Conservation (phyloP, 2,113 vertebrate species). For the Gallinago undulata region DNA sequence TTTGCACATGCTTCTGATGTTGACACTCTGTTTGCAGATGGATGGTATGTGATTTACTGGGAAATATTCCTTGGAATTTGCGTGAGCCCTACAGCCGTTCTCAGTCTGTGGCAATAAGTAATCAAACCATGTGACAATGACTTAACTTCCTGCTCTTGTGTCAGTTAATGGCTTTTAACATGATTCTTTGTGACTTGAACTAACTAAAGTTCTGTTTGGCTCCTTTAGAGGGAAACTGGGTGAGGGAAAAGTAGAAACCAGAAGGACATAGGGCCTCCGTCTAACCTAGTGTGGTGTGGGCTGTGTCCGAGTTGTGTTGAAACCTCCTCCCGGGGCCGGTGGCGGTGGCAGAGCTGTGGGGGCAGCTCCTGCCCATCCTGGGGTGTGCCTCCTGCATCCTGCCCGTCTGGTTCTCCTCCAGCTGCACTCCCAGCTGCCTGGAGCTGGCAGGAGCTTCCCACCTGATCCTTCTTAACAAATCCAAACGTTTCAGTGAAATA, state of each 20-base stretch:
- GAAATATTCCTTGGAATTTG: constrained; percentile 14
- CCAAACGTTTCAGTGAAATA: not conserved
- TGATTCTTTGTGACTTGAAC: constrained; percentile 14
- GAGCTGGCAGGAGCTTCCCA: not conserved
- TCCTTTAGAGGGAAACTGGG: not conserved
- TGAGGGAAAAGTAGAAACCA: constrained; percentile 25
- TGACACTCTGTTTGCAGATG: not conserved
- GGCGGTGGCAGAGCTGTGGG: not conserved
- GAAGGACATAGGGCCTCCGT: not conserved
- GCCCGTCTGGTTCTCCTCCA: not conserved
- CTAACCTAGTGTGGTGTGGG: not conserved
- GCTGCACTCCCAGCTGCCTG: not conserved
- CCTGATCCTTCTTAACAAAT: not conserved
- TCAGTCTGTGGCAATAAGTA: not conserved
- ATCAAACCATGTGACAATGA: not conserved
- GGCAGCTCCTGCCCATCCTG: not conserved
- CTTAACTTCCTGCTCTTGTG: constrained; percentile 32
- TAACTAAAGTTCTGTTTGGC: constrained; percentile 11
- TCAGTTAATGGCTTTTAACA: constrained; percentile 9
- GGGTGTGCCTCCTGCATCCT: constrained; percentile 12
- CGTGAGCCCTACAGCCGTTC: not conserved
- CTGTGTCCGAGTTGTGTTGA: not conserved
- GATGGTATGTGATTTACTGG: not conserved
- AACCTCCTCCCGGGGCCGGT: not conserved
- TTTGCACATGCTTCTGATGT: not conserved